Conservation (phyloP, 2,888 invertebrate species). For the Ceriagrion tenellum region DNA sequence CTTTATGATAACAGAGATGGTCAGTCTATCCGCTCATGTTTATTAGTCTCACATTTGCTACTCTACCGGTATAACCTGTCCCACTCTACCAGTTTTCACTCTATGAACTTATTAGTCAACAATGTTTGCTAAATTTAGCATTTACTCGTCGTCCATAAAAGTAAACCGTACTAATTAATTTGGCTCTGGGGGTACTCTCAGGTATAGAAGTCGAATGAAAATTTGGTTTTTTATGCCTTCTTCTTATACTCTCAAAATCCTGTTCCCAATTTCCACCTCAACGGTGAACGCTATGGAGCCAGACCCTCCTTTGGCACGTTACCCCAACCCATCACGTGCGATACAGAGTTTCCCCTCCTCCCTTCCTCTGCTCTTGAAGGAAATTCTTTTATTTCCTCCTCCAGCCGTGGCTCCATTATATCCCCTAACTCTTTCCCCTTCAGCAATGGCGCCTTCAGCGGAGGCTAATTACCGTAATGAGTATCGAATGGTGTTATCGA, state of each 20-base stretch:
- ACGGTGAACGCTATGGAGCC: background rate
- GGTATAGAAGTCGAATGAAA: no score
- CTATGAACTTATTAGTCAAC: no score
- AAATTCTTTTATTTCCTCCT: background rate
- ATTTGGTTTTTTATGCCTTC: background rate
- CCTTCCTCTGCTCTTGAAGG: background rate
- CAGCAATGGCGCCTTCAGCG: background rate
- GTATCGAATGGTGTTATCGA: conserved; percentile 65
- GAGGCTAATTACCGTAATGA: conserved; percentile 61
- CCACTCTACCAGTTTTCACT: no score
- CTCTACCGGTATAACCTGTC: no score
- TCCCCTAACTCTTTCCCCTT: conserved; percentile 1
- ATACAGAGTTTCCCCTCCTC: conserved; percentile 37
- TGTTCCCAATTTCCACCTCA: background rate
- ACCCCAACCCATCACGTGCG: background rate
- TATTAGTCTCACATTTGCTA: no score
- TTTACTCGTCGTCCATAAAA: no score
- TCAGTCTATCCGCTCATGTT: no score
- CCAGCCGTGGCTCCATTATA: conserved; percentile 17
- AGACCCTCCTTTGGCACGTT: background rate
- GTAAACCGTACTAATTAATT: no score
- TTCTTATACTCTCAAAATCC: background rate
- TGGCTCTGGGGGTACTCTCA: no score
- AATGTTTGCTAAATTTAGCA: no score
- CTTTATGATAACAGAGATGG: no score